Evolutionary conservation across 2,113 vertebrate species (phyloP).

Genomic region (Microcebus lehilahytsara): DNA sequence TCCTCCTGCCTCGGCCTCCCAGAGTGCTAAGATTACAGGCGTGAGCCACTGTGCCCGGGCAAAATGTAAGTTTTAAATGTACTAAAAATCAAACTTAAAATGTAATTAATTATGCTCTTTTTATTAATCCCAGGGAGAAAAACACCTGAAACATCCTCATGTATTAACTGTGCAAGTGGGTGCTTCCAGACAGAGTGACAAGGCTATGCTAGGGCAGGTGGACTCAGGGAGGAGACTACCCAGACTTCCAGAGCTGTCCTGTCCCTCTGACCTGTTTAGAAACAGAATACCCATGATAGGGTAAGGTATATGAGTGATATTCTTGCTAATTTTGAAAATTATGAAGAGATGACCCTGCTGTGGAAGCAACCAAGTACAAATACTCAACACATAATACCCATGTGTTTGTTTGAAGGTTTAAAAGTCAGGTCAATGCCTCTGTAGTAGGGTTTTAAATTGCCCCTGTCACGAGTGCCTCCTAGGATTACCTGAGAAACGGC

Average conservation of each 20-base stretch:
- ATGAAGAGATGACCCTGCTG: not conserved
- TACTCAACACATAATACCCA: not conserved
- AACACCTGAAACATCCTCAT: not conserved
- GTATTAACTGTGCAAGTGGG: not conserved
- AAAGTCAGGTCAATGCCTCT: not conserved
- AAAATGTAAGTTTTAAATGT: not conserved
- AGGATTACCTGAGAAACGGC: not conserved
- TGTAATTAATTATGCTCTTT: not conserved
- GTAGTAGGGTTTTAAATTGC: not conserved
- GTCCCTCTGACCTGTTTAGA: not conserved
- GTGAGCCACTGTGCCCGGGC: too few relatives aligned
- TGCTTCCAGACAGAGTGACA: not conserved
- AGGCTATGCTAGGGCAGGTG: not conserved
- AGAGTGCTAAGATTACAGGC: too few relatives aligned
- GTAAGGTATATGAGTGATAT: not conserved
- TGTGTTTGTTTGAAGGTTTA: not conserved
- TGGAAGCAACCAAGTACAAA: not conserved
- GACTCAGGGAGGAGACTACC: accelerated
- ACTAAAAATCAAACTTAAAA: not conserved
- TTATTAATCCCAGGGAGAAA: not conserved
- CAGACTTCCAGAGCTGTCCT: too few relatives aligned
- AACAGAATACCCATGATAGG: too few relatives aligned
- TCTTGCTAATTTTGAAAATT: not conserved
- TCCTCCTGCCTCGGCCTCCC: too few relatives aligned
- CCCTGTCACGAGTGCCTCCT: too few relatives aligned